Base-by-base conservation (phyloP, 1,140 invertebrate genomes). In the Sarcophaga peregrina region DNA sequence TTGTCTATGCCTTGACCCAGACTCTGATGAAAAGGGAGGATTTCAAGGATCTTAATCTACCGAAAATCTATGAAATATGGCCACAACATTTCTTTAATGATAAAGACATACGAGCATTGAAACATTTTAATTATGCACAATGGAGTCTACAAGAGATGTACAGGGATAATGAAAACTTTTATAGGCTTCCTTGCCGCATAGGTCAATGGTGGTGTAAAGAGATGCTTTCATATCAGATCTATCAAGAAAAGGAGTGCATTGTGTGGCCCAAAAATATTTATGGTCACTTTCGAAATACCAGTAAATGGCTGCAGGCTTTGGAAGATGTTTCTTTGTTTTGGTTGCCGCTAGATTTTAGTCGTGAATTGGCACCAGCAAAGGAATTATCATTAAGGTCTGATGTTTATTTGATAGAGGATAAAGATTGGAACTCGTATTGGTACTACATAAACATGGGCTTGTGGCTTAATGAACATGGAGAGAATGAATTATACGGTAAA, bases 1-100 rank as follows among this genome's bases (percentile, higher is more conserved):
- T 94, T 86, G 91, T 93, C 0, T 93, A 94, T 82, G 92, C 93
- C 45, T 88, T 94, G 3, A 92, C 91, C 15, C 90, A 93, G 5
- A 93, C 94, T 0, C 87, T 94, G 8, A 86, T 93, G 37, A 93
- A 94, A 84, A 92, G 94, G 72, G 87, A 90, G 4, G 94, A 95
- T 84, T 93, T 92, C 86, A 91, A 92, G 74, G 92, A 91, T 45
- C 90, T 95, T 25, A 88, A 92, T 6, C 86, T 95, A 5, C 94
- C 94, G 1, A 92, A 93, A 47, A 91, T 93, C 8, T 94, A 94
- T 84, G 94, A 95, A 90, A 91, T 94, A n/a, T 92, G 93, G 82
- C 94, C 95, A 0, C 92, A 93, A 85, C 92, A 91, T 83, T 95
- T 93, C 91, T 93, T 94, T 68, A 92, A 93, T 84, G 91, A 86